Percentiles rank a stretch among this genome's conserved stretches.
Evolutionary conservation across 2,113 vertebrate species (phyloP).

Genomic region (Dicerorhinus sumatrensis): DNA sequence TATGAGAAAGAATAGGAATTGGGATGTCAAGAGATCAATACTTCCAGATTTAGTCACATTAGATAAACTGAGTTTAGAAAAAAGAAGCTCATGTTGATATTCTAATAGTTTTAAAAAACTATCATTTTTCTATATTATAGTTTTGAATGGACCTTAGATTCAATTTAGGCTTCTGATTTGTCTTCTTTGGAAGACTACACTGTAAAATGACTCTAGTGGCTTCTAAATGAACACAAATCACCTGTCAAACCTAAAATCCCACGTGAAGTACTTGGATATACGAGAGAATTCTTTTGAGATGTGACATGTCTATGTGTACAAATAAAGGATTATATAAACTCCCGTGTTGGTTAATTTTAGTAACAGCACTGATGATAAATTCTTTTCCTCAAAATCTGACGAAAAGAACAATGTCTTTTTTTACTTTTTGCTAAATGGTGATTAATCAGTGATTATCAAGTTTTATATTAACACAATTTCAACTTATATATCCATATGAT

Average conservation of each 20-base stretch:
- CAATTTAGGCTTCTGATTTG: background rate
- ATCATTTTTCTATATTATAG: constrained; percentile 10
- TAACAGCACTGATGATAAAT: background rate
- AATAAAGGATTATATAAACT: constrained; percentile 36
- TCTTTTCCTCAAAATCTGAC: background rate
- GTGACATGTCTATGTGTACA: background rate
- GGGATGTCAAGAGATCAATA: background rate
- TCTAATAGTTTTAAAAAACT: background rate
- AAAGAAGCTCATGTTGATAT: background rate
- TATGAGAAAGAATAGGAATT: background rate
- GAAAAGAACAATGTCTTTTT: constrained; percentile 24
- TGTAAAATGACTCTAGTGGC: background rate
- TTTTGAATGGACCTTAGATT: constrained; percentile 11
- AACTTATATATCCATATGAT: background rate
- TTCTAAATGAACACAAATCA: constrained; percentile 29
- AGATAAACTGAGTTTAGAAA: background rate
- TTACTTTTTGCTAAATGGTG: constrained; percentile 13
- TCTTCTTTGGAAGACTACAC: background rate
- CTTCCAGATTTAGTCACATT: background rate
- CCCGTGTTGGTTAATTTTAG: constrained; percentile 23
- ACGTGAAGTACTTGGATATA: constrained; percentile 7
- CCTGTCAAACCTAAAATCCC: constrained; percentile 9
- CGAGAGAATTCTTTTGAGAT: constrained; percentile 40
- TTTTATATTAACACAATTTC: constrained; percentile 60
- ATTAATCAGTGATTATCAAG: constrained; percentile 27